phyloP scores from a whole-genome alignment of 2,113 vertebrate genomes.

The Pan paniscus region DNA sequence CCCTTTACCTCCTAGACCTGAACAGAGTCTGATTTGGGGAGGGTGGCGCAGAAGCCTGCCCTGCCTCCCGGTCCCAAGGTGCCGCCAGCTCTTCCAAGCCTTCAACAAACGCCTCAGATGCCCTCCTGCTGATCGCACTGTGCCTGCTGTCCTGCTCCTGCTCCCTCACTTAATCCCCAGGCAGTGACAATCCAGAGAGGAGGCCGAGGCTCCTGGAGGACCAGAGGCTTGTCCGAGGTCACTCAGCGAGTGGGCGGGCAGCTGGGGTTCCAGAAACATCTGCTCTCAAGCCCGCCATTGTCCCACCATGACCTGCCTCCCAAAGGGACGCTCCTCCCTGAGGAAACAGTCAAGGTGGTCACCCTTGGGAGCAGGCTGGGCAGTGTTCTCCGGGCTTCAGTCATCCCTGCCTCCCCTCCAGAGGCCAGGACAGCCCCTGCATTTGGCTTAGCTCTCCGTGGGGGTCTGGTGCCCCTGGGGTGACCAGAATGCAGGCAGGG shows the following conservation, averaged over 20 bases:
- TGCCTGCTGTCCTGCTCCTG: accelerated
- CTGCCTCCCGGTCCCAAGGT: neutral
- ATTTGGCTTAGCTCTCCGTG: no score
- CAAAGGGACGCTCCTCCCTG: neutral
- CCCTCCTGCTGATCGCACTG: no score
- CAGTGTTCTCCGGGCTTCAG: neutral
- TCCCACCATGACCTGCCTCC: neutral
- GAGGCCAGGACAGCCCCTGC: no score
- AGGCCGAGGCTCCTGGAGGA: neutral
- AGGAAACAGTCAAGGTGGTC: neutral
- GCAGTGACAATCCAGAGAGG: accelerated
- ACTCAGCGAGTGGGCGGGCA: neutral
- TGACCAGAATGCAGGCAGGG: neutral
- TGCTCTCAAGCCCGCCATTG: neutral
- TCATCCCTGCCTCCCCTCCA: no score
- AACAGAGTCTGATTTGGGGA: neutral
- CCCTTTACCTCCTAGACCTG: neutral
- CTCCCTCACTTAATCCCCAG: neutral
- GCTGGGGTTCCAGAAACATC: no score
- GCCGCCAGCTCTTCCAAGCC: neutral
- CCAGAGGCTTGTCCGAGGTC: neutral
- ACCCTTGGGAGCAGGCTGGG: neutral
- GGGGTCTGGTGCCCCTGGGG: neutral
- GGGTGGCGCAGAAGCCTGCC: no score
- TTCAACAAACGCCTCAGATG: neutral